Conservation (phyloP, 2,113 vertebrate species). For the Paratilapia polleni region DNA sequence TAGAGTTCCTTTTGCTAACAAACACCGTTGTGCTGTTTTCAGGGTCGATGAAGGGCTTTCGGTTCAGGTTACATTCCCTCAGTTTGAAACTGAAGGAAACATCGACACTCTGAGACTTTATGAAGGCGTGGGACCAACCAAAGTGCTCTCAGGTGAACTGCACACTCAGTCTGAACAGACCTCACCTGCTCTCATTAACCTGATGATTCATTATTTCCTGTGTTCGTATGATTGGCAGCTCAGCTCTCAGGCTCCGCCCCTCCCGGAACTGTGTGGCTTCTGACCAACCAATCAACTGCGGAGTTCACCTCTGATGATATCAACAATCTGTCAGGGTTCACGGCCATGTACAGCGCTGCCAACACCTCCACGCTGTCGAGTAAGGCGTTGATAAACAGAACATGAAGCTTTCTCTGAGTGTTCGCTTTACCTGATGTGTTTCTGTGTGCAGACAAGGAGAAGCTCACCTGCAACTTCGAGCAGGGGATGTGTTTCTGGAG, state of each 20-base stretch:
- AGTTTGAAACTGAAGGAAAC: conserved; percentile 67
- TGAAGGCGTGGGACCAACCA: conserved; percentile 65
- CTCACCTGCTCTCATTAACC: not conserved
- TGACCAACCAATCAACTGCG: conserved; percentile 85
- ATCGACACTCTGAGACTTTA: conserved; percentile 63
- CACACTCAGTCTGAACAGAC: not conserved
- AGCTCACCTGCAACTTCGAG: conserved; percentile 90
- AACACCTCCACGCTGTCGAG: conserved; percentile 78
- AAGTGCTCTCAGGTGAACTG: conserved; percentile 59
- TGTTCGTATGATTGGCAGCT: conserved; percentile 70
- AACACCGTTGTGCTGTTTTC: not conserved
- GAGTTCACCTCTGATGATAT: conserved; percentile 81
- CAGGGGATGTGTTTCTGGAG: conserved; percentile 89
- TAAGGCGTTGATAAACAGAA: conserved; percentile 55
- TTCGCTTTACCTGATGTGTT: not conserved
- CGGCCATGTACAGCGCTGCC: conserved; percentile 79
- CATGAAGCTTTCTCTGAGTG: not conserved
- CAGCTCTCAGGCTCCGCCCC: conserved; percentile 80
- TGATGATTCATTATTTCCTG: not conserved
- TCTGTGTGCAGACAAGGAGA: conserved; percentile 83
- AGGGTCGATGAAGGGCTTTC: conserved; percentile 68
- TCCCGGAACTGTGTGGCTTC: conserved; percentile 82
- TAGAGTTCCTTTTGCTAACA: not conserved
- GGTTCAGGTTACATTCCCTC: conserved; percentile 58
- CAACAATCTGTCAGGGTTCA: conserved; percentile 83